Conservation (phyloP, 2,113 vertebrate genomes). For the Brevimyrus niger region DNA sequence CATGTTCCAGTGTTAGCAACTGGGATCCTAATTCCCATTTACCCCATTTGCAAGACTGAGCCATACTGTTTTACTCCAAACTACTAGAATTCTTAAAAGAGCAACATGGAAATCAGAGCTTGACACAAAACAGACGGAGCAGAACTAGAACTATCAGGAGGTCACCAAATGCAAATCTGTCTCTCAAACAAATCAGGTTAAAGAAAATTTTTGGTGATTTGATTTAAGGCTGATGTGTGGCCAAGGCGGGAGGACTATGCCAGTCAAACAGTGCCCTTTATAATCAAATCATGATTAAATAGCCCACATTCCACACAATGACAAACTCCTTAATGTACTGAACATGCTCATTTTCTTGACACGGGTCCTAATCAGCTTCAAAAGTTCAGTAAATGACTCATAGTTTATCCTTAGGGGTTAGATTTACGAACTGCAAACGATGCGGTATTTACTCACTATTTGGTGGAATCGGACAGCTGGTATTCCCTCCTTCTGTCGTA, state of each 20-base stretch:
- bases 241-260: not conserved
- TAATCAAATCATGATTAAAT: not conserved
- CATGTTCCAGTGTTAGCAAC: not conserved
- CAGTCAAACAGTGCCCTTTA: not conserved
- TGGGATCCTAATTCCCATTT: not conserved
- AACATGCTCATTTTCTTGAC: not conserved
- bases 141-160: not conserved
- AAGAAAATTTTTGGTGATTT: constrained; percentile 12
- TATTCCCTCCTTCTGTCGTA: constrained; percentile 90
- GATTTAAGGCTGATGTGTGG: not conserved
- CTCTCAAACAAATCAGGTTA: constrained; percentile 18
- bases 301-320: not conserved
- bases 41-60: not conserved
- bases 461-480: constrained; percentile 91
- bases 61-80: not conserved
- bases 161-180: constrained; percentile 12
- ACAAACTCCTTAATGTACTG: not conserved
- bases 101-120: not conserved
- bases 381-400: not conserved
- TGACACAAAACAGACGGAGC: not conserved
- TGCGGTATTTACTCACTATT: constrained; percentile 75
- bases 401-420: not conserved
- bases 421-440: not conserved
- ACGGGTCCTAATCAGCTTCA: not conserved
- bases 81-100: not conserved